A percentile compares a stretch with the other conserved stretches of the same genome.
Evolutionary conservation across 1,140 invertebrate genomes (phyloP).

Genomic region (Nasonia longicornis): DNA sequence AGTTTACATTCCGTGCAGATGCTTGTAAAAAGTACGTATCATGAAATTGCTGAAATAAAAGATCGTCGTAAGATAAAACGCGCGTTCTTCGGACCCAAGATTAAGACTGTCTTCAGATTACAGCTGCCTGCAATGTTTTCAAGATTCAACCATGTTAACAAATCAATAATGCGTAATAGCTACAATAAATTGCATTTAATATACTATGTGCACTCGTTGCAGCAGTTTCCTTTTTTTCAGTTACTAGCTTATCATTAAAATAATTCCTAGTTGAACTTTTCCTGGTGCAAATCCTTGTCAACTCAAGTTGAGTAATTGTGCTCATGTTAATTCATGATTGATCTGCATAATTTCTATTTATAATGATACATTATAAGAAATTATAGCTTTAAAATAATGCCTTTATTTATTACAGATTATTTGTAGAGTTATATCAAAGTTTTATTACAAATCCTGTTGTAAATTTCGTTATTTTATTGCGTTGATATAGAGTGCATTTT

Average conservation of each 20-base stretch:
- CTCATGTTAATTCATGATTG: constrained; percentile 4
- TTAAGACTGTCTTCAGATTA: constrained; percentile 36
- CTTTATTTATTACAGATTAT: constrained; percentile 35
- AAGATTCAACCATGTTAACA: constrained; percentile 30
- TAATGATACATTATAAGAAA: constrained; percentile 2
- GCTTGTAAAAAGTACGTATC: constrained; percentile 18
- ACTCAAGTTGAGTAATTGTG: constrained; percentile 14
- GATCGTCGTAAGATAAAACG: constrained; percentile 11
- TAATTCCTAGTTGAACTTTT: constrained; percentile 5
- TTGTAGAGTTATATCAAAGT: constrained; percentile 18
- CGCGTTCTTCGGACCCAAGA: constrained; percentile 26
- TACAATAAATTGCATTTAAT: constrained; percentile 34
- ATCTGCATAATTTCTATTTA: not conserved
- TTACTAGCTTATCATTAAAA: not conserved
- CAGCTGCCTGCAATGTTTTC: constrained; percentile 24
- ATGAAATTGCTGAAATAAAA: constrained; percentile 34
- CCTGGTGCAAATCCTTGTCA: constrained; percentile 4
- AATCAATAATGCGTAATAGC: not conserved
- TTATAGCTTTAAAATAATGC: constrained; percentile 20
- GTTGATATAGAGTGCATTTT: constrained; percentile 35
- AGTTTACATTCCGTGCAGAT: constrained; percentile 23
- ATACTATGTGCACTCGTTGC: constrained; percentile 27
- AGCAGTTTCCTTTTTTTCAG: constrained; percentile 17
- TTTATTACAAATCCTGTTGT: constrained; percentile 35
- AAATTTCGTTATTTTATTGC: constrained; percentile 32